Evolutionary conservation across 2,797 vertebrate genomes (phyloP).

Genomic region (Smutsia gigantea): DNA sequence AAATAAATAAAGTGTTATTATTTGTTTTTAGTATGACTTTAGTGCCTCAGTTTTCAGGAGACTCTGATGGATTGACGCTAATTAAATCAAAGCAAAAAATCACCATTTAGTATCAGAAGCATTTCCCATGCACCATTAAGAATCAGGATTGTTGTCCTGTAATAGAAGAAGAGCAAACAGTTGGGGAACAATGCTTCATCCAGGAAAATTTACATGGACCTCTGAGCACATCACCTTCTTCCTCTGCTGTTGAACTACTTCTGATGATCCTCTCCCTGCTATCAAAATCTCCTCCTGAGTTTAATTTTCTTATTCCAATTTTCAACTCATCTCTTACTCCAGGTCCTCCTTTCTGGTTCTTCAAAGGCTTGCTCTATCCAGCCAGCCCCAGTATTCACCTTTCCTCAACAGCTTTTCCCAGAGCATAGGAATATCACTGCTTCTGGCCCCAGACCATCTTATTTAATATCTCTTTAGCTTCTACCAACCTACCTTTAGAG

Average conservation of each 20-base stretch:
- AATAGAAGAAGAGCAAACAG: not conserved
- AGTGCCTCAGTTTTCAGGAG: not conserved
- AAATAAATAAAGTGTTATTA: slow-evolving; percentile 26
- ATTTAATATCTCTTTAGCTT: not conserved
- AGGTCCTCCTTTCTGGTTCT: not conserved
- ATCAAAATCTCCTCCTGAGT: not conserved
- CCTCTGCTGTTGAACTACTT: not conserved
- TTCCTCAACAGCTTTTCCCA: not conserved
- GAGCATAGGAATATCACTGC: not conserved
- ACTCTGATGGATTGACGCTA: not conserved
- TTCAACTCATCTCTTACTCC: not conserved
- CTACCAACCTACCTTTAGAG: not conserved
- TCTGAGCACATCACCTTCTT: not conserved
- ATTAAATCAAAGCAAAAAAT: slow-evolving; percentile 27
- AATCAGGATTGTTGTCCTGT: not conserved
- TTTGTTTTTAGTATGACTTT: slow-evolving; percentile 36
- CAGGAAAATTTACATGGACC: not conserved
- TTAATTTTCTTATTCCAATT: not conserved
- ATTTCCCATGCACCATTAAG: slow-evolving; percentile 25
- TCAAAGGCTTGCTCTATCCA: not conserved
- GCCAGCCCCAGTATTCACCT: not conserved
- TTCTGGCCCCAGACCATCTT: not conserved
- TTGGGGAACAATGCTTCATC: not conserved
- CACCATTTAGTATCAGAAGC: slow-evolving; percentile 29
- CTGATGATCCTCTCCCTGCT: not conserved